These are phyloP conservation scores for Cololabis saira DNA, from an alignment of 2,113 vertebrate genomes.

Conservation along the genomic window DNA sequence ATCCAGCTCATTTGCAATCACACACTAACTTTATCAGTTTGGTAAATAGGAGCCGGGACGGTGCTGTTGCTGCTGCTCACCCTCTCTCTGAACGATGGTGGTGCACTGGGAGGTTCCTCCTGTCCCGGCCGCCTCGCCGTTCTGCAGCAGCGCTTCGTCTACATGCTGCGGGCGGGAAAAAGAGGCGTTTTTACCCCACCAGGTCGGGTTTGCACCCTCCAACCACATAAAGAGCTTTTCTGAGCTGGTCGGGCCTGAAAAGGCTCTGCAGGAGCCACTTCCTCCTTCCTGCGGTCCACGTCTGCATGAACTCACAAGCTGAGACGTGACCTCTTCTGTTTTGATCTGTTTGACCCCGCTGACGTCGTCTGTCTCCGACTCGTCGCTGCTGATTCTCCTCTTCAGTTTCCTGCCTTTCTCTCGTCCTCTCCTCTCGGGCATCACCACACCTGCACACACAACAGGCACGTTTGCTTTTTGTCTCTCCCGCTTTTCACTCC, in stretches of 20 bases:
- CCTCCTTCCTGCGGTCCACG: too few relatives aligned
- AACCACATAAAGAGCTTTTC: too few relatives aligned
- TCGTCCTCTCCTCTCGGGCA: slow-evolving; percentile 40
- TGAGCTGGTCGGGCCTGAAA: too few relatives aligned
- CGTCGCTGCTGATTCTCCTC: slow-evolving; percentile 39
- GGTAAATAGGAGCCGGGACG: too few relatives aligned
- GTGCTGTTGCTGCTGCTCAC: slow-evolving; percentile 45
- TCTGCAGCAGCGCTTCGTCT: not conserved
- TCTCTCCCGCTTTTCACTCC: too few relatives aligned
- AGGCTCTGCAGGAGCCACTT: too few relatives aligned
- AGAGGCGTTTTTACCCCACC: not conserved
- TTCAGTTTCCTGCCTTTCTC: slow-evolving; percentile 51
- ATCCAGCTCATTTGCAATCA: too few relatives aligned
- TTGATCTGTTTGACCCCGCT: slow-evolving; percentile 45
- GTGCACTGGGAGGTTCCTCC: slow-evolving; percentile 18
- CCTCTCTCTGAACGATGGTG: slow-evolving; percentile 11
- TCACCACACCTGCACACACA: slow-evolving; percentile 45
- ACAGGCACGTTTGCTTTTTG: not conserved
- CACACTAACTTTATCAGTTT: too few relatives aligned
- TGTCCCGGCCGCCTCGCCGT: not conserved
- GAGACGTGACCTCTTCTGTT: slow-evolving; percentile 38
- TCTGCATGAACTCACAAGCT: slow-evolving; percentile 41
- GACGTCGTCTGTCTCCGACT: slow-evolving; percentile 31
- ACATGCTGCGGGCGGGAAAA: slow-evolving; percentile 29
- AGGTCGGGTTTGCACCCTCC: too few relatives aligned